Percentiles rank a stretch among this genome's conserved stretches.
These are phyloP conservation scores for Bergia puertoricense DNA, from an alignment of 92 coral and sea anemone species.

Conservation along the genomic window DNA sequence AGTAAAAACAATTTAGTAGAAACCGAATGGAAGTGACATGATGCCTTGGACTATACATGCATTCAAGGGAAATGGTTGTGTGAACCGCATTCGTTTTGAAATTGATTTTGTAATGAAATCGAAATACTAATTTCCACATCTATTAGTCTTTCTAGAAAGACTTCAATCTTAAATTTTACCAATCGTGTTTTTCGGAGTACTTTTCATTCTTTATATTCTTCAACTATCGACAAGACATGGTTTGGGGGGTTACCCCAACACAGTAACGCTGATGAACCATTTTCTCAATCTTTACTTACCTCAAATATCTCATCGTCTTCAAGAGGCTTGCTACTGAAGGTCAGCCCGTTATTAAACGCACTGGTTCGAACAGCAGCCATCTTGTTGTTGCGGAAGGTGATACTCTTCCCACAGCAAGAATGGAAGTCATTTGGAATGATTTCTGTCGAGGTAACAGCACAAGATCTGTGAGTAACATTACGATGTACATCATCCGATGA, in stretches of 20 bases:
- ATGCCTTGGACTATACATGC: too few species aligned
- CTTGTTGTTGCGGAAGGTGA: conserved; percentile 72
- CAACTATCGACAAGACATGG: neutral
- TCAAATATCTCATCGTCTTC: conserved; percentile 93
- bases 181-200: too few species aligned
- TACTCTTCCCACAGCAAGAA: conserved; percentile 89
- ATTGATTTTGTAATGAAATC: too few species aligned
- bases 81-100: too few species aligned
- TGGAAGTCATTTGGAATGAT: conserved; percentile 77
- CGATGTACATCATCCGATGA: too few species aligned
- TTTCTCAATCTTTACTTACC: conserved; percentile 42
- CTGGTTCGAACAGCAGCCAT: conserved; percentile 75
- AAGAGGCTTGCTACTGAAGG: conserved; percentile 88
- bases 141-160: too few species aligned
- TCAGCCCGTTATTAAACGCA: conserved; percentile 81
- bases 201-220: neutral
- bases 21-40: neutral
- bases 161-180: too few species aligned
- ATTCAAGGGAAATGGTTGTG: too few species aligned
- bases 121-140: too few species aligned
- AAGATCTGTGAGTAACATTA: neutral
- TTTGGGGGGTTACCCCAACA: neutral
- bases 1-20: neutral
- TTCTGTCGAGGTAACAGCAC: conserved; percentile 12
- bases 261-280: neutral